Percentiles rank a stretch among this genome's conserved stretches.
Evolutionary conservation across 2,888 invertebrate genomes (phyloP).

Genomic region (Petrolisthes manimaculis): DNA sequence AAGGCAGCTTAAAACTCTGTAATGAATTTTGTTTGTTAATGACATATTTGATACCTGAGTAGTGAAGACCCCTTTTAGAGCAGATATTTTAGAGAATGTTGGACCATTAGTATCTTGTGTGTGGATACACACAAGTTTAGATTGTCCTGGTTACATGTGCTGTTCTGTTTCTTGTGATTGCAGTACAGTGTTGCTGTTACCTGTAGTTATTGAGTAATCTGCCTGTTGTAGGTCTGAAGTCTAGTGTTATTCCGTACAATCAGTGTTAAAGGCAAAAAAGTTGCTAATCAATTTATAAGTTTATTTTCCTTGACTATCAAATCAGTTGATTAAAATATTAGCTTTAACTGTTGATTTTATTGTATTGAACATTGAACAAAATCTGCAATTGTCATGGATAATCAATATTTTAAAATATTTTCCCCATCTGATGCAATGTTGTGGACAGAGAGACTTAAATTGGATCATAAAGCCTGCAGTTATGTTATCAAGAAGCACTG

Average conservation of each 20-base stretch:
- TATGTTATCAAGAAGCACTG: no score
- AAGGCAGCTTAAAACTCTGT: not conserved
- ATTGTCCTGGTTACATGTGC: not conserved
- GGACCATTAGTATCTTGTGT: not conserved
- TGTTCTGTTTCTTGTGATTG: not conserved
- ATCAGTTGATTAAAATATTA: not conserved
- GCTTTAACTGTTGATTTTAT: not conserved
- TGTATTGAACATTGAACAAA: not conserved
- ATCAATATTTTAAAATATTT: not conserved
- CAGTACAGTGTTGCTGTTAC: not conserved
- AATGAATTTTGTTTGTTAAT: not conserved
- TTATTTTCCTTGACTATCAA: not conserved
- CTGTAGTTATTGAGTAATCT: not conserved
- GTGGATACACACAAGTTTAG: not conserved
- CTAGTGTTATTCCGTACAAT: constrained; percentile 8
- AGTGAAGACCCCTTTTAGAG: not conserved
- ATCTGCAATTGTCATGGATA: not conserved
- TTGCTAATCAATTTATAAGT: not conserved
- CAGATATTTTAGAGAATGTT: not conserved
- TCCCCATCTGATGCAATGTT: not conserved
- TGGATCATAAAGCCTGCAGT: no score
- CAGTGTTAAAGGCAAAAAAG: not conserved
- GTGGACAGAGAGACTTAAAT: not conserved
- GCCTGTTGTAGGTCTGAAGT: constrained; percentile 4
- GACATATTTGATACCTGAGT: not conserved